phyloP scores from a whole-genome alignment of 2,113 vertebrate species.

The Ctenodactylus gundi region DNA sequence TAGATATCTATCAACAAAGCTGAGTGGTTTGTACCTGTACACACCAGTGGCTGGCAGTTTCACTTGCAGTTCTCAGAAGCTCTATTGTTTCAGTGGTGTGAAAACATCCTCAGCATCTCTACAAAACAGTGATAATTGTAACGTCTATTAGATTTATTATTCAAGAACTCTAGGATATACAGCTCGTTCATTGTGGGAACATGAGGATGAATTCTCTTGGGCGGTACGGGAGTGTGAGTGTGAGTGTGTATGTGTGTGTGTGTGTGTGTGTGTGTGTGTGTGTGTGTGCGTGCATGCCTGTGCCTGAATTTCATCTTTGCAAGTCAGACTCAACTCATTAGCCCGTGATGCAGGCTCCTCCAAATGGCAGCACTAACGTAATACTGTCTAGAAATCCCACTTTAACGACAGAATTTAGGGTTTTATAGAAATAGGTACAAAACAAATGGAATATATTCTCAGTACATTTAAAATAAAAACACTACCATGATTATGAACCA shows the following conservation, averaged over 20 bases:
- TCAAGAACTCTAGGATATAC: conserved; percentile 34
- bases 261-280: no score
- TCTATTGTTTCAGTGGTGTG: background rate
- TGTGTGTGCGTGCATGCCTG: no score
- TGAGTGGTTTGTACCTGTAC: accelerated
- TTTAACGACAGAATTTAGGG: background rate
- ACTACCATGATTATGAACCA: background rate
- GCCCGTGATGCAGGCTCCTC: conserved; percentile 82
- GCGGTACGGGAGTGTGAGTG: background rate
- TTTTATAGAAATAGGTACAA: background rate
- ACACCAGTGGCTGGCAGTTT: background rate
- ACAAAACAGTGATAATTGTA: background rate
- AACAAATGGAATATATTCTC: background rate
- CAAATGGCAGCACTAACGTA: conserved; percentile 81
- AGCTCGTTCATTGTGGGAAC: conserved; percentile 51
- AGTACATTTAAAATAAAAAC: conserved; percentile 53
- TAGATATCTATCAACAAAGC: conserved; percentile 49
- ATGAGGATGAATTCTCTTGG: conserved; percentile 46
- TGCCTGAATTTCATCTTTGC: conserved; percentile 46
- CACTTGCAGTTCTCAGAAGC: conserved; percentile 63
- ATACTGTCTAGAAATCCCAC: conserved; percentile 74
- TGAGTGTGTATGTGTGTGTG: no score
- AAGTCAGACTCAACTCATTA: conserved; percentile 69
- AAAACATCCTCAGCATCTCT: background rate
- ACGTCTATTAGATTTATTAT: conserved; percentile 31